phyloP scores from a whole-genome alignment of 2,113 vertebrate species.

The Stomatorhinus ivindoensis region DNA sequence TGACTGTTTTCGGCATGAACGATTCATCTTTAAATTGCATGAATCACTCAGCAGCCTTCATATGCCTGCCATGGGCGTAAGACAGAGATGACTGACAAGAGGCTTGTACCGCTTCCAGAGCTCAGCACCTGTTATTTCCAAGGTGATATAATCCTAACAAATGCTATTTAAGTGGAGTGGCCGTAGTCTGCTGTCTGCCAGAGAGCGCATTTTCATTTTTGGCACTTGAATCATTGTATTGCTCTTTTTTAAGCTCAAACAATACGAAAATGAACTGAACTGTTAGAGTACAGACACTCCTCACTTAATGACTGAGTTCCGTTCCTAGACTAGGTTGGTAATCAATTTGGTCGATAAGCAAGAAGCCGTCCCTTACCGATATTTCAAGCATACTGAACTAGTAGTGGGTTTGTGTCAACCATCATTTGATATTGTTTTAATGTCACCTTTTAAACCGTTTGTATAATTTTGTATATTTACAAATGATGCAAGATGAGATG shows the following conservation, averaged over 20 bases:
- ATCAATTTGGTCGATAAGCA: too few relatives aligned
- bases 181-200: neutral
- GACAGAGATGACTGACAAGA: neutral
- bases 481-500: too few relatives aligned
- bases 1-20: slow-evolving; percentile 1
- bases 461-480: too few relatives aligned
- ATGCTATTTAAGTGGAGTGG: slow-evolving; percentile 8
- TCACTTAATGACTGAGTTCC: too few relatives aligned
- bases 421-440: too few relatives aligned
- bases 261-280: neutral
- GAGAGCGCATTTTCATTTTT: neutral
- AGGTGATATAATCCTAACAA: neutral
- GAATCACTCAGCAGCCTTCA: neutral
- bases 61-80: neutral
- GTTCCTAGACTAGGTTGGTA: too few relatives aligned
- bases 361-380: too few relatives aligned
- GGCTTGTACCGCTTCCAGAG: neutral
- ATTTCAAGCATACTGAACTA: too few relatives aligned
- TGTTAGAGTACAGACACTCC: neutral
- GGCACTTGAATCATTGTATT: neutral
- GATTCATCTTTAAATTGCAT: neutral
- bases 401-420: too few relatives aligned
- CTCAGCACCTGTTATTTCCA: slow-evolving; percentile 13
- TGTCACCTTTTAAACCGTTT: too few relatives aligned
- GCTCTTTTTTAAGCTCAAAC: neutral